Conservation (phyloP, 2,113 vertebrate genomes). For the Mus pahari region DNA sequence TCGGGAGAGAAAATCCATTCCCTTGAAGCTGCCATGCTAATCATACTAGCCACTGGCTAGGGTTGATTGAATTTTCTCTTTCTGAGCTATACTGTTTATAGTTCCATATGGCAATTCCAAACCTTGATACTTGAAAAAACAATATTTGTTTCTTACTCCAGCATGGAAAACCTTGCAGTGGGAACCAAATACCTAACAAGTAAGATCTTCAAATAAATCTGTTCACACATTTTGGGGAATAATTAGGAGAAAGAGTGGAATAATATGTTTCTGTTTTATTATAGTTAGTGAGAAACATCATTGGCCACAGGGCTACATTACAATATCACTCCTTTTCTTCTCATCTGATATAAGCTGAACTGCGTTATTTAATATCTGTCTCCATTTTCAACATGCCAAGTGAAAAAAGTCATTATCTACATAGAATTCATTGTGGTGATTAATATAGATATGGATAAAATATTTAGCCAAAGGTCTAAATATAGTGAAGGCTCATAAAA, state of each 20-base stretch:
- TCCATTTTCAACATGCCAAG: background rate
- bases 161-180: background rate
- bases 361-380: background rate
- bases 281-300: background rate
- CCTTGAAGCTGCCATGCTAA: background rate
- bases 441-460: background rate
- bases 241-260: background rate
- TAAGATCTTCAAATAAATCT: background rate
- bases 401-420: background rate
- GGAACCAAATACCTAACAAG: background rate
- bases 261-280: background rate
- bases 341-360: background rate
- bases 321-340: background rate
- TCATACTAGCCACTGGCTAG: background rate
- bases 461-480: background rate
- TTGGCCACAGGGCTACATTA: background rate
- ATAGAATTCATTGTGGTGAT: background rate
- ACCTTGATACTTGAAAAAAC: background rate
- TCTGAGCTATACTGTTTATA: background rate
- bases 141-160: background rate
- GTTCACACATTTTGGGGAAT: background rate
- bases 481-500: background rate
- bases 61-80: background rate
- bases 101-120: background rate
- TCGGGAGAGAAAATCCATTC: background rate